These are phyloP conservation scores for Tragelaphus scriptus DNA, from an alignment of 2,113 vertebrate genomes.

Conservation along the genomic window DNA sequence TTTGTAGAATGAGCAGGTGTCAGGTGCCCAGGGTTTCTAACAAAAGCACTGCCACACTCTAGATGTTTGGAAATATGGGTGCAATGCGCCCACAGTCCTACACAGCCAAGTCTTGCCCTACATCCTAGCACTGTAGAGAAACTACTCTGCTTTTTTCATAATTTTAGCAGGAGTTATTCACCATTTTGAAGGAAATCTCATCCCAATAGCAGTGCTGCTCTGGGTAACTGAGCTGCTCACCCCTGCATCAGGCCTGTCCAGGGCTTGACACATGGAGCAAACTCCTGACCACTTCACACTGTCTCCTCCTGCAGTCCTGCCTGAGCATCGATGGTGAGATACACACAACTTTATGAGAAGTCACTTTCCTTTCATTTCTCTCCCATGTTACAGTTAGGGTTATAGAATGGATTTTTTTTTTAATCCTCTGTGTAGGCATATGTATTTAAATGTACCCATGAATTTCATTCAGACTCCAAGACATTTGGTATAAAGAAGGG, in stretches of 20 bases:
- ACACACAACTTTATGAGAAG: neutral
- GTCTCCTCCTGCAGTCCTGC: neutral
- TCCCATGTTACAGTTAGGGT: neutral
- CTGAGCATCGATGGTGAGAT: neutral
- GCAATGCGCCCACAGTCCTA: neutral
- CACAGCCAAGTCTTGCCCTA: neutral
- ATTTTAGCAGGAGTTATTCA: neutral
- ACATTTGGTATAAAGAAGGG: neutral
- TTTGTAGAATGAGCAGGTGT: neutral
- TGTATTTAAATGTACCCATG: neutral
- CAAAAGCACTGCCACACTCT: neutral
- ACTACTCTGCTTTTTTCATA: neutral
- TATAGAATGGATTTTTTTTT: neutral
- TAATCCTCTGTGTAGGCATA: neutral
- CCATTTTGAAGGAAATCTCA: neutral
- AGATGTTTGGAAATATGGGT: neutral
- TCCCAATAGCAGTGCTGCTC: neutral
- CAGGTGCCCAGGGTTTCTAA: neutral
- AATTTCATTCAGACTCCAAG: neutral
- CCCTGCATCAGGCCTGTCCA: neutral
- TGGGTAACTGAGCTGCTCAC: neutral
- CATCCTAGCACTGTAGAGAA: neutral
- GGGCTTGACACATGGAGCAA: neutral
- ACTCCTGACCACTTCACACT: neutral
- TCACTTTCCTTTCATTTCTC: neutral